These are phyloP conservation scores for Lapara coniferarum DNA, from an alignment of 2,888 invertebrate genomes.

Conservation along the genomic window DNA sequence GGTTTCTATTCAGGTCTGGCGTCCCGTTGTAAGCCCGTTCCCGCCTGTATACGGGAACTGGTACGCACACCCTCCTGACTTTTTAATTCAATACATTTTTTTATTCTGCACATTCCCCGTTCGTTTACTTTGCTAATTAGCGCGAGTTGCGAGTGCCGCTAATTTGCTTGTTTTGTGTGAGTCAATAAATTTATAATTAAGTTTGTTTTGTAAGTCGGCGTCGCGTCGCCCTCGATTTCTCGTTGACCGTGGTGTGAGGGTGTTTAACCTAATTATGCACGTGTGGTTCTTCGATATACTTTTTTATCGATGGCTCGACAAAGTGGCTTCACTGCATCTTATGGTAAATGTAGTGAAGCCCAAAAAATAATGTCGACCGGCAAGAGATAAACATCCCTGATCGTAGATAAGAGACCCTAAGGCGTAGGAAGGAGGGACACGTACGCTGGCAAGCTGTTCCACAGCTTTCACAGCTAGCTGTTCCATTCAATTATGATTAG, in stretches of 20 bases:
- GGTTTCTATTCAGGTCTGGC: conserved; percentile 7
- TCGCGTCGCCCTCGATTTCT: conserved; percentile 17
- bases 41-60: background rate
- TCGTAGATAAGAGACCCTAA: too few relatives aligned
- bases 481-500: too few relatives aligned
- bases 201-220: conserved; percentile 33
- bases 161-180: conserved; percentile 38
- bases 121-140: conserved; percentile 41
- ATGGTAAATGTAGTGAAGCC: too few relatives aligned
- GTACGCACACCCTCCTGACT: conserved; percentile 23
- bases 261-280: conserved; percentile 14
- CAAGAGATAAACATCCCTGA: too few relatives aligned
- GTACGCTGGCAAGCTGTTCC: too few relatives aligned
- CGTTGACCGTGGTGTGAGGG: conserved; percentile 8
- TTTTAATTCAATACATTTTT: conserved; percentile 39
- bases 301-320: too few relatives aligned
- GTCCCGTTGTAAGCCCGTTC: background rate
- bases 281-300: background rate
- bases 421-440: too few relatives aligned
- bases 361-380: too few relatives aligned
- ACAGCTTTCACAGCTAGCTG: too few relatives aligned
- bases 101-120: conserved; percentile 32
- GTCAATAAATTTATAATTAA: conserved; percentile 41
- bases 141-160: conserved; percentile 29
- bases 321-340: too few relatives aligned